Evolutionary conservation across 2,888 invertebrate genomes (phyloP).

Genomic region (Catocala nupta): DNA sequence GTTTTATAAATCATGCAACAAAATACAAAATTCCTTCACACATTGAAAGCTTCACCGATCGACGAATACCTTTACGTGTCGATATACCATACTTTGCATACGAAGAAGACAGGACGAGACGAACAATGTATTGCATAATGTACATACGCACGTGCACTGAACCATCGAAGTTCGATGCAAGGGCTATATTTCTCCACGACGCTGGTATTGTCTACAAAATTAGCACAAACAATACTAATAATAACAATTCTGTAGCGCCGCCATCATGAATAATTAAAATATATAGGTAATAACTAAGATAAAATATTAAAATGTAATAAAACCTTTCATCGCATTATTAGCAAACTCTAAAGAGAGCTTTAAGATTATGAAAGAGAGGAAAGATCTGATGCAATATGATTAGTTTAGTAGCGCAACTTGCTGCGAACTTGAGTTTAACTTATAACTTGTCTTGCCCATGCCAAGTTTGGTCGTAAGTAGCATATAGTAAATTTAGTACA

Average conservation of each 20-base stretch:
- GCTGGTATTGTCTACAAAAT: neutral
- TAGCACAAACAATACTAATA: neutral
- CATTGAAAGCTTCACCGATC: constrained; percentile 21
- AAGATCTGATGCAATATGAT: no score
- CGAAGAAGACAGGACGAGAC: constrained; percentile 42
- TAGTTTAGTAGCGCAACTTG: no score
- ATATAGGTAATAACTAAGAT: no score
- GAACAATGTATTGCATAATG: constrained; percentile 43
- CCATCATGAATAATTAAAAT: neutral
- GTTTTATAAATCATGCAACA: constrained; percentile 36
- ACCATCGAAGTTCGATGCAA: constrained; percentile 22
- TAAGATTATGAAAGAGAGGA: no score
- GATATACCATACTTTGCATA: constrained; percentile 21
- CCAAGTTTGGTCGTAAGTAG: no score
- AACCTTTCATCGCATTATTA: no score
- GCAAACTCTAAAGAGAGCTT: no score
- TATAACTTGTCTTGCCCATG: no score
- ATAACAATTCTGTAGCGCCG: neutral
- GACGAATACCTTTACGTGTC: constrained; percentile 10
- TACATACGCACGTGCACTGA: constrained; percentile 24
- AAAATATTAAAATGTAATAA: no score
- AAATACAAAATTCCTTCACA: constrained; percentile 38
- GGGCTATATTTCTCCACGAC: constrained; percentile 18
- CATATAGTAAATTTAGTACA: no score
- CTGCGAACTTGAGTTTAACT: no score